Conservation (phyloP, 2,797 vertebrate genomes). For the Eospalax fontanierii region DNA sequence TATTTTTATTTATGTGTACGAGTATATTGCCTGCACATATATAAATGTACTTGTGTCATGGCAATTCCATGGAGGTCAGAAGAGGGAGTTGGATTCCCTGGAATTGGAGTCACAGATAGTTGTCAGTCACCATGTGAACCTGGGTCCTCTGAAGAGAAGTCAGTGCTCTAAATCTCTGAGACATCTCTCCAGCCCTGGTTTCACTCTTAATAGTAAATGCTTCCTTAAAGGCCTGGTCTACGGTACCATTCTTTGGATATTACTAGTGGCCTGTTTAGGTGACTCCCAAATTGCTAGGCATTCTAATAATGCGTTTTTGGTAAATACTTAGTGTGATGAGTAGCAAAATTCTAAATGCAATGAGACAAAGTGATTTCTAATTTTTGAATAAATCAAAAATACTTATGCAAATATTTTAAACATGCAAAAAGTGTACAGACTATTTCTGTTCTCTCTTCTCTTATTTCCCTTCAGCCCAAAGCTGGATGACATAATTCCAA, state of each 20-base stretch:
- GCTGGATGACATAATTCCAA: neutral
- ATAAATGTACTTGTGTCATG: no score
- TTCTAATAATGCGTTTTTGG: neutral
- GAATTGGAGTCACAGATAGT: no score
- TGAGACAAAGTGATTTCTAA: neutral
- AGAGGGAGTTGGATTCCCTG: no score
- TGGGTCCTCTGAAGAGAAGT: no score
- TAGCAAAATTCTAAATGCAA: neutral
- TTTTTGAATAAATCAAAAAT: neutral
- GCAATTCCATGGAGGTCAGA: no score
- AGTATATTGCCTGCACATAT: no score
- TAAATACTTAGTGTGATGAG: neutral
- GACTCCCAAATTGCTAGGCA: neutral
- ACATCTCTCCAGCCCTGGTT: no score
- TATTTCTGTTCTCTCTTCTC: neutral
- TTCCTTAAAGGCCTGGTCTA: neutral
- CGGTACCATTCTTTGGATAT: neutral
- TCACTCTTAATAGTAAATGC: neutral
- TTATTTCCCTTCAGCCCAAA: neutral
- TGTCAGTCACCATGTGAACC: no score
- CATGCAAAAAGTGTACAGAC: neutral
- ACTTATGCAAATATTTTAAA: constrained; percentile 11
- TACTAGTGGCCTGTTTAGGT: neutral
- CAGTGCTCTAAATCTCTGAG: no score
- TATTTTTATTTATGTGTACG: no score